Conservation (phyloP, 2,888 invertebrate genomes). For the Lissocephala sabroskyi region DNA sequence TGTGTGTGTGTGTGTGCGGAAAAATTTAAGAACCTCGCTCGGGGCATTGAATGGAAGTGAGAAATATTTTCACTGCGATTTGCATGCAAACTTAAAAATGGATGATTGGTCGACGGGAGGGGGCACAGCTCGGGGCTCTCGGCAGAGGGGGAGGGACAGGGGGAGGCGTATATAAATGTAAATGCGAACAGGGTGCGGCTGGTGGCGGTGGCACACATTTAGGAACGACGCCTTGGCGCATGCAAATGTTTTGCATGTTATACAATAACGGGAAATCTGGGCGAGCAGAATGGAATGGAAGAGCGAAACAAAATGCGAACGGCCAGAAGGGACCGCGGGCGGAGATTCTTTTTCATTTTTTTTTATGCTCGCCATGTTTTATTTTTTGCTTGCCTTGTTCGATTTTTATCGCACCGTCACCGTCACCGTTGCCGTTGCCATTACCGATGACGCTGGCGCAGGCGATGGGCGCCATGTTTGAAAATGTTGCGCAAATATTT, state of each 20-base stretch:
- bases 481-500: constrained; percentile 62
- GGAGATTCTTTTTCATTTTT: no score
- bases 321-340: no score
- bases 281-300: no score
- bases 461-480: no score
- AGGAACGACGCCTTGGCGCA: constrained; percentile 44
- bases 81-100: constrained; percentile 41
- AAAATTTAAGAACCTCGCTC: no score
- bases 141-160: background rate
- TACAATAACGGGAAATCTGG: constrained; percentile 26
- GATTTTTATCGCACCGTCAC: constrained; percentile 49
- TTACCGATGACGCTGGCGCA: constrained; percentile 21
- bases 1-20: no score
- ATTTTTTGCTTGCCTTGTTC: constrained; percentile 53
- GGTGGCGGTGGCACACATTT: constrained; percentile 53
- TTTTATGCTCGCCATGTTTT: constrained; percentile 3
- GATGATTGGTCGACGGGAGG: background rate
- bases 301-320: no score
- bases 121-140: background rate
- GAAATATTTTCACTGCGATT: constrained; percentile 59
- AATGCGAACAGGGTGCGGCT: constrained; percentile 33
- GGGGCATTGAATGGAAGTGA: constrained; percentile 46
- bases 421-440: background rate
- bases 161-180: constrained; percentile 54
- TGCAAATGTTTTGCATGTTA: constrained; percentile 57